A percentile compares a stretch with the other conserved stretches of the same genome.
Evolutionary conservation across 1,140 invertebrate species (phyloP).

Genomic region (Aphelinus certus): DNA sequence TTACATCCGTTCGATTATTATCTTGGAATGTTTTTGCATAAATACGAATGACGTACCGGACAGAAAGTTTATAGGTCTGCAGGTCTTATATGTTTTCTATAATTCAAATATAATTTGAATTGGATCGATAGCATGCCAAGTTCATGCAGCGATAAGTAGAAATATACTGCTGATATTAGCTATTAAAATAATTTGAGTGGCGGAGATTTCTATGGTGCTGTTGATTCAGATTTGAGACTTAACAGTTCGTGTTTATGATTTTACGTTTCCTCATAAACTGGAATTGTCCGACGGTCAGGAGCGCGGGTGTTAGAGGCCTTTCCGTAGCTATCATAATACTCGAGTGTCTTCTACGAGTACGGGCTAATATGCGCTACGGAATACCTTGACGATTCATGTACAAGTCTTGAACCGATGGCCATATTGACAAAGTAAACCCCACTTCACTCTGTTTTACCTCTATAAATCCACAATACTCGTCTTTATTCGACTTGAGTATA

Average conservation of each 20-base stretch:
- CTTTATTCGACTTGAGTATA: background rate
- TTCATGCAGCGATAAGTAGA: too few species aligned
- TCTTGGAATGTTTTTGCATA: too few species aligned
- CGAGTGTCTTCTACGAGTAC: conserved; percentile 19
- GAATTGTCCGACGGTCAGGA: conserved; percentile 47
- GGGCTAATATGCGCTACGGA: conserved; percentile 4
- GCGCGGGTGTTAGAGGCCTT: conserved; percentile 39
- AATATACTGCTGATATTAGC: too few species aligned
- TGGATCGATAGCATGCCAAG: too few species aligned
- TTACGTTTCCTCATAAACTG: conserved; percentile 53
- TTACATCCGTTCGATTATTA: too few species aligned
- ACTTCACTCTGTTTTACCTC: conserved; percentile 12
- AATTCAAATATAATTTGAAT: too few species aligned
- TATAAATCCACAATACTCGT: conserved; percentile 14
- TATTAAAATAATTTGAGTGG: conserved; percentile 38
- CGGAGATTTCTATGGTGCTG: conserved; percentile 43
- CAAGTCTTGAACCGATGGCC: conserved; percentile 23
- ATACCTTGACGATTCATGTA: conserved; percentile 6
- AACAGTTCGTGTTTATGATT: conserved; percentile 55
- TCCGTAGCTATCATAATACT: conserved; percentile 29
- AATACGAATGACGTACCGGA: too few species aligned
- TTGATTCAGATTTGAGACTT: conserved; percentile 42
- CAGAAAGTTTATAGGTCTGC: too few species aligned
- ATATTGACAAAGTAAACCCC: conserved; percentile 10
- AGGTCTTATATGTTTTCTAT: too few species aligned